Evolutionary conservation across 2,888 invertebrate species (phyloP), one percentile per base, ranked within the genome.

Genomic region (Drosophila nigritarsus): DNA sequence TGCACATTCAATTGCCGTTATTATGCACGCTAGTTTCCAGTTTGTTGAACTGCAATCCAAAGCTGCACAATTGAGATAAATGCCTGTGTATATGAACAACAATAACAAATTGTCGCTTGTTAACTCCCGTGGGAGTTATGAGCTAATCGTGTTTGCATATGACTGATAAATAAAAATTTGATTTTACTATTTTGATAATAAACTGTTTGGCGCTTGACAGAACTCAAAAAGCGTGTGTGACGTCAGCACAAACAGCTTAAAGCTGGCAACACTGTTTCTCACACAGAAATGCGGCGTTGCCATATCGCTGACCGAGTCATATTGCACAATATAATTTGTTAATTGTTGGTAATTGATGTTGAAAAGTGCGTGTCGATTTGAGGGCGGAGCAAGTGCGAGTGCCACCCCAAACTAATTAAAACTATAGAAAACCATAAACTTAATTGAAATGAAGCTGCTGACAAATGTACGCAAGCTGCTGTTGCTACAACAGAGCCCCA

Each of bases 361-460:
- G 38, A 6, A 60, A 75, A 78, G 78, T 75, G 78, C 76, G 76
- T 71, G 77, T 49, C 13, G 18, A 38, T 11, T 18, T 27, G 24
- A 24, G 34, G 53, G 34, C 5, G 34, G 24, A 36, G 18, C 34
- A 24, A 27, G 24, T 13, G 11, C 3, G 36, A 24, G 29, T 34
- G 55, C 11, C n/a, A 18, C 11, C 42, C 1, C 40, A 13, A 62
- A 30, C 42, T 73, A 70, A 82, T 83, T 81, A 68, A 77, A 75
- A 54, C 67, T 55, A 65, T 70, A 55, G 15, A 54, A 63, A 62
- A 67, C 48, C 30, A 9, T 30, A 27, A 60, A 65, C 60, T 85
- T 71, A 90, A 90, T 85, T 73, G 59, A 75, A 36, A 87, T 87
- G 89, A 90, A 86, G 67, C 73, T 76, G 61, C 56, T 88, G 65